Evolutionary conservation across 1,140 invertebrate species (phyloP).

Genomic region (Cherax quadricarinatus): DNA sequence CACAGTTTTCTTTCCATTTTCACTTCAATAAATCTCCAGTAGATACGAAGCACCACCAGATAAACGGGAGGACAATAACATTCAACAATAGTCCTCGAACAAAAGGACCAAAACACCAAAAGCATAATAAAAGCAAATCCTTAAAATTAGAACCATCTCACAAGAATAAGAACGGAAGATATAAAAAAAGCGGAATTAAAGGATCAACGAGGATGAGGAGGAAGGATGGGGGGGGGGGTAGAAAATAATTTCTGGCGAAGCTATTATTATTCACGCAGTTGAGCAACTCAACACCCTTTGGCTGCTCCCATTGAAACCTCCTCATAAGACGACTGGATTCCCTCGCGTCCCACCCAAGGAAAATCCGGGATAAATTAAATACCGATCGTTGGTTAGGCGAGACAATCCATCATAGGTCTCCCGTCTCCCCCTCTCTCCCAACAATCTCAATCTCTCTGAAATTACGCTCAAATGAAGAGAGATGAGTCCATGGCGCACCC

Average conservation of each 20-base stretch:
- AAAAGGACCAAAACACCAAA: too few relatives aligned
- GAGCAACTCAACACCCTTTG: neutral
- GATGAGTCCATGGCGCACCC: constrained; percentile 45
- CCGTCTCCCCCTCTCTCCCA: constrained; percentile 43
- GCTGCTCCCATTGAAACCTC: neutral
- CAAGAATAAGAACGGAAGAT: too few relatives aligned
- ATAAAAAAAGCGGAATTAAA: neutral
- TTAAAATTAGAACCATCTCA: too few relatives aligned
- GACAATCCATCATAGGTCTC: constrained; percentile 59
- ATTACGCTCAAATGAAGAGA: constrained; percentile 66
- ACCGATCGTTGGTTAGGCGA: constrained; percentile 53
- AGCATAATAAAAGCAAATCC: too few relatives aligned
- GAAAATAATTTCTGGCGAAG: neutral
- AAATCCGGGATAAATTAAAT: constrained; percentile 66
- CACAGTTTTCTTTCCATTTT: too few relatives aligned
- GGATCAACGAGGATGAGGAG: neutral
- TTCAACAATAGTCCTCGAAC: too few relatives aligned
- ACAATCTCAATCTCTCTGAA: constrained; percentile 69
- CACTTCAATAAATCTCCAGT: too few relatives aligned
- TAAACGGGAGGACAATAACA: too few relatives aligned
- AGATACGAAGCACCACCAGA: too few relatives aligned
- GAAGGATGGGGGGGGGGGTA: too few relatives aligned
- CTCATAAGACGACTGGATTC: constrained; percentile 30
- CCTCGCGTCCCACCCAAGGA: constrained; percentile 44
- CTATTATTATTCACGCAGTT: constrained; percentile 44